Evolutionary conservation across 2,797 vertebrate species (phyloP).

Genomic region (Naso thynnoides): DNA sequence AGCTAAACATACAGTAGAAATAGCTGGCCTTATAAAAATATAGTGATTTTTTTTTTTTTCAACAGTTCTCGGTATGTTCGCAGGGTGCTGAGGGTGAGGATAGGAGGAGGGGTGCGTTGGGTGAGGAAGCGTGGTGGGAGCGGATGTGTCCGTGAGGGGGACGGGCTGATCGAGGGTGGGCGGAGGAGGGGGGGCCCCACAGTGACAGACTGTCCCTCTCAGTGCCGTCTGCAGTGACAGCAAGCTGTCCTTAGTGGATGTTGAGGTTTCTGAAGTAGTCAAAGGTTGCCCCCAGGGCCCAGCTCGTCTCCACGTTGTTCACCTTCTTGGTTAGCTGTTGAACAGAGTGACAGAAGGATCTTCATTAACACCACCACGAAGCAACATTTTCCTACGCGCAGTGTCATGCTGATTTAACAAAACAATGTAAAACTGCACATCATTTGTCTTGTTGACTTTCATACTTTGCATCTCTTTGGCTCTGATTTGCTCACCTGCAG

Average conservation of each 20-base stretch:
- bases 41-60: constrained; percentile 81
- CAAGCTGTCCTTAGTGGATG: constrained; percentile 83
- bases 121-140: constrained; percentile 57
- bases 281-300: constrained; percentile 96
- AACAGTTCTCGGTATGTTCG: constrained; percentile 77
- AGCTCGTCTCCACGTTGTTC: constrained; percentile 98
- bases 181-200: constrained; percentile 65
- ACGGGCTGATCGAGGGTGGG: constrained; percentile 51
- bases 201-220: constrained; percentile 76
- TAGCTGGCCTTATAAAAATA: constrained; percentile 87
- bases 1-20: constrained; percentile 87
- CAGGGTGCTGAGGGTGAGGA: constrained; percentile 67
- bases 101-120: constrained; percentile 37
- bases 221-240: constrained; percentile 72
- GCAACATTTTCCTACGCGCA: neutral
- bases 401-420: neutral
- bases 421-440: neutral
- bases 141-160: constrained; percentile 52
- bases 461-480: neutral
- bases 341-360: constrained; percentile 39
- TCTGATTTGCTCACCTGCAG: constrained; percentile 87
- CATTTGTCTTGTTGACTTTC: constrained; percentile 6
- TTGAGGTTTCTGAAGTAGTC: constrained; percentile 94
- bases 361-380: constrained; percentile 24
- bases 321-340: constrained; percentile 96